Base-by-base conservation (phyloP, 2,797 vertebrate genomes). In the Sebastes reedi region DNA sequence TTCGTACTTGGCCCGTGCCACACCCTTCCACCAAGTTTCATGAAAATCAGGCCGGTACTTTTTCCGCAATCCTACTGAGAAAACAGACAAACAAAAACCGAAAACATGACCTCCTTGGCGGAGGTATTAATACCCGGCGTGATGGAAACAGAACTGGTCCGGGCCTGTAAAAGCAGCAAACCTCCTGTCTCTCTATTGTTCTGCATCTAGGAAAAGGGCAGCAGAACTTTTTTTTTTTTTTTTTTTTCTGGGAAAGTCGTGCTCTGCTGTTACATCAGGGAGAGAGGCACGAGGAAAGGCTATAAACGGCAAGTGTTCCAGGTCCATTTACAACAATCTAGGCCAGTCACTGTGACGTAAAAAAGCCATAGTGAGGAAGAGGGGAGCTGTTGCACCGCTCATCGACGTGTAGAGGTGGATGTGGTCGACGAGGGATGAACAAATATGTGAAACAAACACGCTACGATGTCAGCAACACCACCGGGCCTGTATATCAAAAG, bases 261-360 rank as follows among this genome's bases (percentile, higher is more conserved):
- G 83, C 59, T 80, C 67, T 67, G 76, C 82, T 70, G 67, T 88
- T 82, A 81, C 88, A 80, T 87, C 83, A 70, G 84, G 83, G 73
- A 88, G 73, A 88, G 77, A 84, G 74, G 67, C 79, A 77, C 4
- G 81, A 83, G 79, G 79, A 62, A 85, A 86, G 82, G 89, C 92
- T 95, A 95, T 90, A 93, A 94, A 93, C 87, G 87, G 92, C 73
- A 90, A 89, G 75, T 90, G 85, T 84, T 85, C 88, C 86, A 81
- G 69, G 93, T 93, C 87, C 88, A 88, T 91, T 93, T 93, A 83
- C 81, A 85, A 89, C 81, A 72, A 94, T 95, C 90, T 95, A 93
- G 93, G 93, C 88, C 94, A 91, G 83, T 86, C 75, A 75, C 74
- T 79, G 56, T 90, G 89, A 90, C 60, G 84, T 69, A 5, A 39